Base-by-base conservation (phyloP, 92 coral and sea anemone genomes). In the Metridium senile region DNA sequence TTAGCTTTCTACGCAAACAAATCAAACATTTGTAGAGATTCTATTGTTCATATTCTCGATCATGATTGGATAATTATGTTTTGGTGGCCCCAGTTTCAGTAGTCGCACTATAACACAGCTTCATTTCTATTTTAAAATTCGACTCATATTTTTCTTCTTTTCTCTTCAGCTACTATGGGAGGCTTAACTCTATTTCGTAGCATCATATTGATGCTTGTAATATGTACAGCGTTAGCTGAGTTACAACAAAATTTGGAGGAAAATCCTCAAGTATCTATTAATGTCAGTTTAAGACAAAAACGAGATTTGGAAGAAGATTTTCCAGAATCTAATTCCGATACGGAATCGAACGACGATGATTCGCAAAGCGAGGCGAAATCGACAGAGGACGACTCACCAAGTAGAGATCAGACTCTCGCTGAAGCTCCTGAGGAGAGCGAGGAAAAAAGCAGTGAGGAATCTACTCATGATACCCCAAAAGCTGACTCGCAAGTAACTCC, bases 201-300 rank as follows among this genome's bases (percentile, higher is more conserved):
- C 82, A 77, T 77, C 82, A 77, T 77, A 77, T 77, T 77, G 82
- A 49, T 77, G 82, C 82, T 77, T 66, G 26, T 77, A 0, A 68
- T 77, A 54, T 64, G 74, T 67, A 77, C 82, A 77, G 82, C 82
- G 26, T 66, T 77, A 23, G 82, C 82, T 77, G 82, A 77, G 54
- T 53, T 66, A 1, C 33, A 76, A n/a, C 33, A 76, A 66, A 54
- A 67, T 35, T 33, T 18, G 11, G 62, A 45, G 27, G 49, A 49
- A 47, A 45, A 28, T 51, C 33, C 82, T 68, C 80, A 64, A 26
- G 27, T 58, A 26, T 45, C 57, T 19, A 27, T 43, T 19, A 23
- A 77, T 54, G 82, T 62, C 39, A 77, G 66, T 65, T 22, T 62
- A 21, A 57, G 82, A 57, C 74, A 73, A 31, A 87, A 87, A 33